Evolutionary conservation across 2,888 invertebrate genomes (phyloP), one percentile per base, ranked within the genome.

Genomic region (Lacanobia oleracea): DNA sequence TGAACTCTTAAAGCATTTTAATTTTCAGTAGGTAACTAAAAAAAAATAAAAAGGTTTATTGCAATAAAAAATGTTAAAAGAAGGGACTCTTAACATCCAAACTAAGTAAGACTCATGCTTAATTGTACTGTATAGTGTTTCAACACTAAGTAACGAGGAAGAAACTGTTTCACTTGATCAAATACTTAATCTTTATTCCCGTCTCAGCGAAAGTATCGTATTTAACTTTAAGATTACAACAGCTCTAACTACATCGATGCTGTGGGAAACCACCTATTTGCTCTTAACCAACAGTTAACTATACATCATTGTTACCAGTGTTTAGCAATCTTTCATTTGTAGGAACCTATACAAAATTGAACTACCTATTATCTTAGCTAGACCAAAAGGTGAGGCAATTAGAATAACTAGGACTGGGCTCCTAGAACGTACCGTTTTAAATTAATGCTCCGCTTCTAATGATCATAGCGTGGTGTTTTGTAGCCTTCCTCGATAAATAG

Each of bases 161-260:
- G n/a, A 7, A 33, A 43, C 23, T 27, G 9, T 40, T 53, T n/a
- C 8, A 50, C 14, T 43, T 53, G 23, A 59, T 40, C 12, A 18
- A 45, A 48, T 45, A 71, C n/a, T 50, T 10, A 45, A 72, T 78
- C 40, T 61, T 23, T 43, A 21, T 53, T 45, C 71, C 53, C 16
- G 23, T 50, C 23, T 50, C 21, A 65, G 61, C 62, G 33, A 81
- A 68, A 79, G 62, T 64, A 70, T 70, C n/a, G 33, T 21, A 59
- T 51, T 76, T 43, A 80, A 75, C 16, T 67, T 67, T 9, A 66
- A 53, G 65, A 77, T 79, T 81, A 81, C 79, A 76, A 77, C 71
- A 77, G 54, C 57, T 43, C 2, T 48, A 71, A 65, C 56, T 53
- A 43, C 57, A 27, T 33, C 4, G 27, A 65, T 56, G 51, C 56